phyloP scores from a whole-genome alignment of 2,113 vertebrate species.

The Dolichotis patagonum region DNA sequence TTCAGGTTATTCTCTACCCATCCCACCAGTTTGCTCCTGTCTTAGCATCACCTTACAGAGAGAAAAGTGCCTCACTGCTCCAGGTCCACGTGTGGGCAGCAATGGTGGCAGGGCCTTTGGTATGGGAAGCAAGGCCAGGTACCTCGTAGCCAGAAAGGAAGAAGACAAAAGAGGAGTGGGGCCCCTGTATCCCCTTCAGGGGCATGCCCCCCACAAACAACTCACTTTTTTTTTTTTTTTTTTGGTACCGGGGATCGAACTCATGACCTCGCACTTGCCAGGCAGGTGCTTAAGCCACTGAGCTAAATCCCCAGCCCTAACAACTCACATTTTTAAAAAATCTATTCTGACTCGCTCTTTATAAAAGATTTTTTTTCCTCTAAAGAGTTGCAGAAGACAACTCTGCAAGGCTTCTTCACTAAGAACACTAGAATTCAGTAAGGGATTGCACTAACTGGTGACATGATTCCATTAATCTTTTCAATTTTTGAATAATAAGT shows the following conservation, averaged over 20 bases:
- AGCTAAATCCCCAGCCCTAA: too few relatives aligned
- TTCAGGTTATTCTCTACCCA: background rate
- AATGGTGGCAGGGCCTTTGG: rapidly evolving
- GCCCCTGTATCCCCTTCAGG: background rate
- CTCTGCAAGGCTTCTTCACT: background rate
- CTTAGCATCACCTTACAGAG: background rate
- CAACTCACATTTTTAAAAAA: background rate
- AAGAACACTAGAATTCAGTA: constrained; percentile 17
- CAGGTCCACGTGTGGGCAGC: background rate
- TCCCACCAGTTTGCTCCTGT: background rate
- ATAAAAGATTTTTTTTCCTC: constrained; percentile 16
- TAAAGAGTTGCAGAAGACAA: background rate
- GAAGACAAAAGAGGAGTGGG: background rate
- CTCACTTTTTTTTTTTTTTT: background rate
- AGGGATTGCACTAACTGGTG: background rate
- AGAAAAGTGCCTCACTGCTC: background rate
- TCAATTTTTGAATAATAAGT: constrained; percentile 42
- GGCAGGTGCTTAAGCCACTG: too few relatives aligned
- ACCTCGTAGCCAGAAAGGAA: background rate
- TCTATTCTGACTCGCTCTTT: background rate
- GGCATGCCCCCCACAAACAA: background rate
- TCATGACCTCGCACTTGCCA: too few relatives aligned
- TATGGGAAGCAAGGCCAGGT: background rate
- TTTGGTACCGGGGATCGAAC: too few relatives aligned
- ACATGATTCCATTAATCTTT: background rate